Conservation (phyloP, 2,888 invertebrate species). For the Amblyjoppa proteus region DNA sequence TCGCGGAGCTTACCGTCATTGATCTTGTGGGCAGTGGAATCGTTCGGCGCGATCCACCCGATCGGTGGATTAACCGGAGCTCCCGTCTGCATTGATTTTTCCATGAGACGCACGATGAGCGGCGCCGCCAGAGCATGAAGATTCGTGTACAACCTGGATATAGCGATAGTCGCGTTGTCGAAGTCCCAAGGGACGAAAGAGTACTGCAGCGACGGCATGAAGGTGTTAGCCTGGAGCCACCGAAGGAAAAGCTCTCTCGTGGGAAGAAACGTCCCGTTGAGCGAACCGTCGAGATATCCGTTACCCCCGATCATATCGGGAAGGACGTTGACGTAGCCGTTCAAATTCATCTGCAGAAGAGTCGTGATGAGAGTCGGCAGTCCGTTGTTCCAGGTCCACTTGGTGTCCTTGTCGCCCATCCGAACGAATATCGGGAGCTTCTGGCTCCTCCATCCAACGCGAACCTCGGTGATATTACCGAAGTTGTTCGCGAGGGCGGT, state of each 20-base stretch:
- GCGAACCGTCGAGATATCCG: conserved; percentile 86
- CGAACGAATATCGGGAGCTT: conserved; percentile 90
- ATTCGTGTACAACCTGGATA: conserved; percentile 88
- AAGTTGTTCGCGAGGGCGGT: conserved; percentile 86
- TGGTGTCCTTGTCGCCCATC: conserved; percentile 92
- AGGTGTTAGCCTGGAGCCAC: conserved; percentile 92
- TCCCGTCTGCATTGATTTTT: conserved; percentile 87
- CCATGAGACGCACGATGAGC: conserved; percentile 88
- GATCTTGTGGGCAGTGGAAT: conserved; percentile 86
- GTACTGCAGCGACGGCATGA: conserved; percentile 93
- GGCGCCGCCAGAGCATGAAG: conserved; percentile 88
- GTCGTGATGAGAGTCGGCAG: conserved; percentile 91
- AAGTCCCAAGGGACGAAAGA: conserved; percentile 93
- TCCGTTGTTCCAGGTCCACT: conserved; percentile 90
- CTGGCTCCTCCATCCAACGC: conserved; percentile 90
- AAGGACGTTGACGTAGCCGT: conserved; percentile 88
- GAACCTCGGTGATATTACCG: conserved; percentile 89
- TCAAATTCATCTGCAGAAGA: conserved; percentile 87
- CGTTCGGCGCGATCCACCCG: conserved; percentile 93
- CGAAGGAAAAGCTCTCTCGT: conserved; percentile 89
- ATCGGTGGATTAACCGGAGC: conserved; percentile 92
- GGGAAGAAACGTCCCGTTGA: conserved; percentile 82
- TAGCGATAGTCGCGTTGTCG: conserved; percentile 88
- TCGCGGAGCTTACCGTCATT: conserved; percentile 81
- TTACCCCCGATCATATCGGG: conserved; percentile 94